phyloP scores from a whole-genome alignment of 2,797 vertebrate genomes.

The Parotocinclus haroldoi region DNA sequence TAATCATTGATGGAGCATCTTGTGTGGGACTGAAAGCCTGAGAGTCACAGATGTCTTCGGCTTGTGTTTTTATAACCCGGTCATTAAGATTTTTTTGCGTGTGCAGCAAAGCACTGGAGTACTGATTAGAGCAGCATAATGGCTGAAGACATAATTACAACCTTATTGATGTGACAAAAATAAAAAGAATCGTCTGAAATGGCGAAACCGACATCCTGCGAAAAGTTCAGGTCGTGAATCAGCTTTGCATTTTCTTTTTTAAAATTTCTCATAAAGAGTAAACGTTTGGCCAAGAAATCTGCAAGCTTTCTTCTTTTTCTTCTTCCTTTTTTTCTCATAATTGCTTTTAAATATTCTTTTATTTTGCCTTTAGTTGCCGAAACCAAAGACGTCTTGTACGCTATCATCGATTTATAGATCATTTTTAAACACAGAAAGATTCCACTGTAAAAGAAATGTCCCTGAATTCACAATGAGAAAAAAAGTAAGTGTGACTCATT shows the following conservation, averaged over 20 bases:
- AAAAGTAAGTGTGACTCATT: too few species aligned
- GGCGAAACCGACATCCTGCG: too few species aligned
- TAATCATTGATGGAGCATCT: conserved; percentile 49
- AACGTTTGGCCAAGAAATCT: not conserved
- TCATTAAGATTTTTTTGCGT: conserved; percentile 52
- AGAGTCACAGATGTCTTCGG: conserved; percentile 53
- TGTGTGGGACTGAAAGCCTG: conserved; percentile 43
- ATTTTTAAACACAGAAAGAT: too few species aligned
- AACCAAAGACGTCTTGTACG: not conserved
- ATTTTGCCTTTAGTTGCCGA: not conserved
- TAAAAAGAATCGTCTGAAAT: conserved; percentile 15
- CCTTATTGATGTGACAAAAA: conserved; percentile 49
- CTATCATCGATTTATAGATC: not conserved
- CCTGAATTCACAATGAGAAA: too few species aligned
- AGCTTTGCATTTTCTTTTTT: not conserved
- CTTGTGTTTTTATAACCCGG: conserved; percentile 46
- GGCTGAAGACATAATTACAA: conserved; percentile 53
- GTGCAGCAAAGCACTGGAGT: conserved; percentile 41
- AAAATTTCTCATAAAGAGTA: not conserved
- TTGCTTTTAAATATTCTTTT: conserved; percentile 17
- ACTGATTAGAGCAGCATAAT: conserved; percentile 50
- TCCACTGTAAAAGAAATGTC: too few species aligned
- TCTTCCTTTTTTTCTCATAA: conserved; percentile 15
- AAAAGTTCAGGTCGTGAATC: not conserved
- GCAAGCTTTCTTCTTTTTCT: conserved; percentile 7